Evolutionary conservation across 1,140 invertebrate genomes (phyloP), one percentile per base, ranked within the genome.

Genomic region (Euschistus heros): DNA sequence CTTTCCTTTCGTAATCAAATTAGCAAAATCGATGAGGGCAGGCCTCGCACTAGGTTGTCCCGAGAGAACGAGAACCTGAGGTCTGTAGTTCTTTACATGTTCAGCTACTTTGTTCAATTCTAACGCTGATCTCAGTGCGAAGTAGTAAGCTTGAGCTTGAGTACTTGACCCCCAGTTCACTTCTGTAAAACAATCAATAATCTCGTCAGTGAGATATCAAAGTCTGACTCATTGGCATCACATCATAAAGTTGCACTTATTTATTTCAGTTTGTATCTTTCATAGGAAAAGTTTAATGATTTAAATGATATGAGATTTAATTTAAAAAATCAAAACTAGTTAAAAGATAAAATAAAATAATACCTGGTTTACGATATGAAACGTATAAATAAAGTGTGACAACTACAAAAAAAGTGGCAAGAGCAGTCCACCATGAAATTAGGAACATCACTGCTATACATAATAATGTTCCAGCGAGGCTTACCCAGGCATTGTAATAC

Each of bases 401-500:
- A 30, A 82, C 78, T 47, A 80, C 74, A 50, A 79, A 76, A 69
- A 86, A 82, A 0, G 84, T 85, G 47, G 82, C 71, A 3, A 86
- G 72, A 10, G 84, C 84, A 3, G 81, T 82, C 71, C 74, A 76
- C 80, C 80, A 83, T 64, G 79, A 78, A 68, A 83, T 80, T 7
- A 83, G 72, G 68, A 84, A 83, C 81, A 84, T 84, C 13, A 82
- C 92, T 59, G 84, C 84, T 60, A 97, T 83, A 74, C 94, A 97
- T n/a, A 97, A 75, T 64, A 93, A 77, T 17, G 93, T 79, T 46
- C 94, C 95, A 67, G 85, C 55, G 50, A 97, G 80, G 74, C 92
- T 95, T 26, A 97, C 77, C 94, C 94, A 97, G 85, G 91, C 94
- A 74, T 94, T 97, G 77, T 96, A 98, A 76, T 89, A 92, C 84